phyloP scores from a whole-genome alignment of 2,113 vertebrate species.

The Hyaena hyaena region DNA sequence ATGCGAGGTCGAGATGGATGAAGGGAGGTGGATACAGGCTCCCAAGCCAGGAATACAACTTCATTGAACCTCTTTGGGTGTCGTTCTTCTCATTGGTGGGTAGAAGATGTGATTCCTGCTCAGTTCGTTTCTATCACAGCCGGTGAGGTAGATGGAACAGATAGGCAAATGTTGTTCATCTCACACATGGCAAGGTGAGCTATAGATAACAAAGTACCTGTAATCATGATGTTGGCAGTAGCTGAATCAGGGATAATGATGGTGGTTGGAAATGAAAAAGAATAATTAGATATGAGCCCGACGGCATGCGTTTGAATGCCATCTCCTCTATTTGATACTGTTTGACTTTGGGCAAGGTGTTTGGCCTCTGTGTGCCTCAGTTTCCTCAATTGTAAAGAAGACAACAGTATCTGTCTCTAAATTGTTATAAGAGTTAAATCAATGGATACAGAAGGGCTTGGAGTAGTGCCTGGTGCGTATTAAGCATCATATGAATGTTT shows the following conservation, averaged over 20 bases:
- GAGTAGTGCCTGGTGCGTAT: neutral
- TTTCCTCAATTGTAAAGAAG: neutral
- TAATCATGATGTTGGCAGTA: neutral
- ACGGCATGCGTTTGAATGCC: neutral
- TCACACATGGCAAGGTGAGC: too few relatives aligned
- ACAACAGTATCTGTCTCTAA: neutral
- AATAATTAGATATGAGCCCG: neutral
- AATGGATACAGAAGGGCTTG: neutral
- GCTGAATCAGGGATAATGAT: neutral
- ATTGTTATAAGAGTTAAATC: neutral
- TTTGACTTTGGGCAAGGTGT: neutral
- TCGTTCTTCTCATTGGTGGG: neutral
- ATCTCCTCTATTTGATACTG: neutral
- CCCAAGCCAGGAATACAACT: neutral
- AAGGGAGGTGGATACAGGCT: neutral
- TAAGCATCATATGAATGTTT: neutral
- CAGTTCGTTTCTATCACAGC: neutral
- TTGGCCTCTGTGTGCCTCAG: neutral
- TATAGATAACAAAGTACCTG: neutral
- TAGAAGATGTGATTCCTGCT: neutral
- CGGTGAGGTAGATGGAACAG: neutral
- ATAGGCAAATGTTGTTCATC: neutral
- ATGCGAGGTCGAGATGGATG: neutral
- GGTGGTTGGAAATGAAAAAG: neutral
- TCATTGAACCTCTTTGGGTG: neutral